Evolutionary conservation across 2,888 invertebrate species (phyloP), one percentile per base, ranked within the genome.

Genomic region (Terebella lapidaria): DNA sequence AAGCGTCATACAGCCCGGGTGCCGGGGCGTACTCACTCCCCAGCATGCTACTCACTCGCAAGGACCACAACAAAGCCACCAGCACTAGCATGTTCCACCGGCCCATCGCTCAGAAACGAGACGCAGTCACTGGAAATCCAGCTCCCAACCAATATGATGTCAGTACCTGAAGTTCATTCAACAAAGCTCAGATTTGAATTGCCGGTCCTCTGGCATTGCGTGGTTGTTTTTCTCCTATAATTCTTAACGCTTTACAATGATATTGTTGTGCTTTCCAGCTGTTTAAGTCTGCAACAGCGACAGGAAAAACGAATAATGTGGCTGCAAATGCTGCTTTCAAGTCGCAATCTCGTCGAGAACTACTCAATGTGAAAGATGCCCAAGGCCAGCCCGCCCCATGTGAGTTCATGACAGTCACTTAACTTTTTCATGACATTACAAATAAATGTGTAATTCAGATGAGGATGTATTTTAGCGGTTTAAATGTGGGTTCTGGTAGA

Each of bases 141-240:
- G 77, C 75, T 15, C 79, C 80, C 20, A 79, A 79, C 70, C 56
- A 68, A 47, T 80, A 80, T 70, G 69, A 77, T 64, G 77, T 78
- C 66, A 65, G 72, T 45, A 35, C 42, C 10, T 35, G 10, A 35
- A 10, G n/a, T 35, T 35, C n/a, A n/a, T 35, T 35, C 42, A 35
- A 35, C n/a, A 35, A 15, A 35, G 10, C 42, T 35, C 10, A n/a
- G 42, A 35, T 15, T 35, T n/a, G 10, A 35, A 10, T 35, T 15
- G 42, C n/a, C 42, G n/a, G 42, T 35, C 42, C 10, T 15, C 10
- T 35, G 10, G n/a, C 10, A 35, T 35, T 15, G n/a, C n/a, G n/a
- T n/a, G n/a, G n/a, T n/a, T n/a, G n/a, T n/a, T n/a, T n/a, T n/a
- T n/a, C n/a, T n/a, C n/a, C n/a, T n/a, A n/a, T n/a, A n/a, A n/a